phyloP scores from a whole-genome alignment of 2,888 invertebrate genomes.

The Cyclophora albipunctata region DNA sequence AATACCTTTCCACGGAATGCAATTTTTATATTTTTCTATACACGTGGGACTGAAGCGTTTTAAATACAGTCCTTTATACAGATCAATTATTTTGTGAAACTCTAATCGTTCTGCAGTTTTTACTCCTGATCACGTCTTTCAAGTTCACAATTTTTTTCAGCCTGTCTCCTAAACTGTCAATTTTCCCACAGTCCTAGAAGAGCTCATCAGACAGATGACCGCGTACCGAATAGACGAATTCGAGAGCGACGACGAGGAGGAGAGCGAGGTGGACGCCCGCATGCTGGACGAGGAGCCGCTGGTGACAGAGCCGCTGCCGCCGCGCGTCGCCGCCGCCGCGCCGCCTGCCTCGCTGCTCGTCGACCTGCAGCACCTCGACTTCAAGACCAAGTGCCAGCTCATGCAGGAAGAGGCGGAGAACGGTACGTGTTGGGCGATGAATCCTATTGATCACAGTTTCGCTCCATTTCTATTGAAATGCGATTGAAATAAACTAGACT shows the following conservation, averaged over 20 bases:
- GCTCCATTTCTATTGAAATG: too few relatives aligned
- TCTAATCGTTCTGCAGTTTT: too few relatives aligned
- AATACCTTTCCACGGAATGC: neutral
- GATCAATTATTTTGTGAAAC: too few relatives aligned
- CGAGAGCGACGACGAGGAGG: conserved; percentile 65
- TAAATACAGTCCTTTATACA: too few relatives aligned
- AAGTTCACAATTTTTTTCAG: too few relatives aligned
- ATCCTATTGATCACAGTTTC: neutral
- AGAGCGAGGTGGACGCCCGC: conserved; percentile 5
- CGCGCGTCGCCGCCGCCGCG: too few relatives aligned
- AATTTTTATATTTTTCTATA: conserved; percentile 5
- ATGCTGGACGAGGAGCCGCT: conserved; percentile 28
- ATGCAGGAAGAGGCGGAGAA: conserved; percentile 64
- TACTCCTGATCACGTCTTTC: too few relatives aligned
- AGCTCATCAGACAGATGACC: conserved; percentile 81
- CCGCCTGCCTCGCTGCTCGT: conserved; percentile 13
- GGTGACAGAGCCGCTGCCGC: conserved; percentile 31
- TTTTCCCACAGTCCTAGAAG: conserved; percentile 74
- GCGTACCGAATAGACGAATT: conserved; percentile 68
- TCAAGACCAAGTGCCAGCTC: conserved; percentile 74
- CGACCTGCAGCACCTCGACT: conserved; percentile 36
- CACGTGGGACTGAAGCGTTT: conserved; percentile 5
- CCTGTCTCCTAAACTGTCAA: too few relatives aligned
- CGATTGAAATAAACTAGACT: too few relatives aligned
- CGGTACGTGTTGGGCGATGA: conserved; percentile 32